These are phyloP conservation scores for Galago senegalensis DNA, from an alignment of 2,797 vertebrate genomes.

Conservation along the genomic window DNA sequence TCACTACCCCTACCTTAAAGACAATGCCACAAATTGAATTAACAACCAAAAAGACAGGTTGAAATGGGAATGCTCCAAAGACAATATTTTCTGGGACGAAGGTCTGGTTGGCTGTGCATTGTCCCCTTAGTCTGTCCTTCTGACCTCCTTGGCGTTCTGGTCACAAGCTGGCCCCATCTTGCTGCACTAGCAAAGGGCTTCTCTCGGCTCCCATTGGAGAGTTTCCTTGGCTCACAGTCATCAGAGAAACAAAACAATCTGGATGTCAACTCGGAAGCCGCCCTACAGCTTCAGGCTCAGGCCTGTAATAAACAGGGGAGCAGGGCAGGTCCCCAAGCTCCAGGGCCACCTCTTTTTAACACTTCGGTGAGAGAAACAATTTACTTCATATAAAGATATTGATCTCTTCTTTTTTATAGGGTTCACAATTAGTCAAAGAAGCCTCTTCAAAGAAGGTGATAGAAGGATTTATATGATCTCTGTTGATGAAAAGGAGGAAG, in stretches of 20 bases:
- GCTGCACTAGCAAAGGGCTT: neutral
- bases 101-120: neutral
- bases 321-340: fast-evolving
- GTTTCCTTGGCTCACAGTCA: neutral
- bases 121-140: neutral
- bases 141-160: neutral
- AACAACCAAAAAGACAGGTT: slow-evolving; percentile 61
- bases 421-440: neutral
- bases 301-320: neutral
- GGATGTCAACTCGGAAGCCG: neutral
- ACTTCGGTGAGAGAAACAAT: neutral
- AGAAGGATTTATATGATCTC: neutral
- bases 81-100: neutral
- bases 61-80: slow-evolving; percentile 60
- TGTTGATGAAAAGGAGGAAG: neutral
- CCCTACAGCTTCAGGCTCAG: neutral
- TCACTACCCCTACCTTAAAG: neutral
- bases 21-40: slow-evolving; percentile 63
- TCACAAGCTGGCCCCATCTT: neutral
- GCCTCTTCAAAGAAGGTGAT: neutral
- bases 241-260: neutral
- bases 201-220: neutral
- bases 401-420: neutral
- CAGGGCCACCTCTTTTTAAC: neutral
- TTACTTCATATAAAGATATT: neutral